Conservation (phyloP, 1,140 invertebrate species). For the Apis cerana region DNA sequence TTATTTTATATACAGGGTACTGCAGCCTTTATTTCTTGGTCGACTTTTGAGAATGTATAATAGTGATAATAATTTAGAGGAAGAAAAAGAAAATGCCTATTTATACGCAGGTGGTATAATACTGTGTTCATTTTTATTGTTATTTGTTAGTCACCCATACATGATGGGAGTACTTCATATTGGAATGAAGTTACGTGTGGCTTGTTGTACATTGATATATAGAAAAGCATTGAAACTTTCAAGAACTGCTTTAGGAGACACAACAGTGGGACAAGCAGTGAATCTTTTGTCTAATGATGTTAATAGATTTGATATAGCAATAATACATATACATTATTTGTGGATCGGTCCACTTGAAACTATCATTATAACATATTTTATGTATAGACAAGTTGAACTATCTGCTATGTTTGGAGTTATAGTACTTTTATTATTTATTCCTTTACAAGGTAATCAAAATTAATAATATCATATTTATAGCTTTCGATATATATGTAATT, state of each 20-base stretch:
- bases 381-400: slow-evolving; percentile 88
- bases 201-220: slow-evolving; percentile 91
- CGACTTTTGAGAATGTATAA: slow-evolving; percentile 80
- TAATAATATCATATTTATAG: no score
- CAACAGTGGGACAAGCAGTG: slow-evolving; percentile 91
- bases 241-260: slow-evolving; percentile 87
- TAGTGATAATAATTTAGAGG: slow-evolving; percentile 67
- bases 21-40: slow-evolving; percentile 87
- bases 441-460: slow-evolving; percentile 86
- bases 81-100: slow-evolving; percentile 84
- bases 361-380: slow-evolving; percentile 87
- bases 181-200: slow-evolving; percentile 89
- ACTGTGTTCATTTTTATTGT: slow-evolving; percentile 83
- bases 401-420: slow-evolving; percentile 89
- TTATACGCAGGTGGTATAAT: slow-evolving; percentile 87
- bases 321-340: slow-evolving; percentile 86
- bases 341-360: slow-evolving; percentile 90
- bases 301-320: slow-evolving; percentile 86
- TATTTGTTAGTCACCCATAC: slow-evolving; percentile 90
- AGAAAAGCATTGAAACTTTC: slow-evolving; percentile 87
- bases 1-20: slow-evolving; percentile 81
- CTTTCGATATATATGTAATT: background rate
- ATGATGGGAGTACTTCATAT: slow-evolving; percentile 88
- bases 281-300: slow-evolving; percentile 94
- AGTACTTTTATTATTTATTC: slow-evolving; percentile 90